These are phyloP conservation scores for Amphibalanus amphitrite DNA, from an alignment of 1,140 invertebrate genomes.

Conservation along the genomic window DNA sequence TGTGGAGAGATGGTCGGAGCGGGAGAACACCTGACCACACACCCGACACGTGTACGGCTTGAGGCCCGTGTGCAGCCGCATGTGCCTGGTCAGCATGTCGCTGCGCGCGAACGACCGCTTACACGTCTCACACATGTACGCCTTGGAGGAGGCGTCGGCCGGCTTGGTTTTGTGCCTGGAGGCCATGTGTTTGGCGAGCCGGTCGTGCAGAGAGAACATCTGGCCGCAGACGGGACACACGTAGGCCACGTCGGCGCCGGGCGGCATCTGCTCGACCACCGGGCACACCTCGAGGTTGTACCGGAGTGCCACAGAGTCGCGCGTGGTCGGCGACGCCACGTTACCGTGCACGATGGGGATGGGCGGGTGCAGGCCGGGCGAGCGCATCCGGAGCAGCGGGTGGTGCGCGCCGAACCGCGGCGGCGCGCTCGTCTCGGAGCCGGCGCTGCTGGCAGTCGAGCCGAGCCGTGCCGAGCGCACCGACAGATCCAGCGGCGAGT, in stretches of 20 bases:
- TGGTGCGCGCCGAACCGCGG: too few species aligned
- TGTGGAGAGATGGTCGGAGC: slow-evolving; percentile 87
- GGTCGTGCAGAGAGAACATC: slow-evolving; percentile 85
- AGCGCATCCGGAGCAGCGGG: slow-evolving; percentile 13
- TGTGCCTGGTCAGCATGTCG: slow-evolving; percentile 95
- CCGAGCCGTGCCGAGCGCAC: slow-evolving; percentile 26
- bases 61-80: slow-evolving; percentile 76
- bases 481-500: slow-evolving; percentile 67
- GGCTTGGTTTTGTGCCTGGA: slow-evolving; percentile 59
- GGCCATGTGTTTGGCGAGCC: slow-evolving; percentile 91
- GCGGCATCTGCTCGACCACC: slow-evolving; percentile 65
- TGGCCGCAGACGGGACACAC: slow-evolving; percentile 84
- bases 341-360: slow-evolving; percentile 54
- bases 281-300: slow-evolving; percentile 61
- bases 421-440: slow-evolving; percentile 10
- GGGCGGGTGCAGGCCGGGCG: slow-evolving; percentile 15
- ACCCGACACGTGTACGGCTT: slow-evolving; percentile 85
- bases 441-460: not conserved
- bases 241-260: slow-evolving; percentile 59
- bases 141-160: slow-evolving; percentile 35
- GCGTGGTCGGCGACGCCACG: slow-evolving; percentile 54
- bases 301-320: slow-evolving; percentile 51
- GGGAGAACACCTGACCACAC: slow-evolving; percentile 83
- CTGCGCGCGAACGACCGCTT: slow-evolving; percentile 83
- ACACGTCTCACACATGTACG: slow-evolving; percentile 88